Base-by-base conservation (phyloP, 2,797 vertebrate species). In the Halcyon badia region DNA sequence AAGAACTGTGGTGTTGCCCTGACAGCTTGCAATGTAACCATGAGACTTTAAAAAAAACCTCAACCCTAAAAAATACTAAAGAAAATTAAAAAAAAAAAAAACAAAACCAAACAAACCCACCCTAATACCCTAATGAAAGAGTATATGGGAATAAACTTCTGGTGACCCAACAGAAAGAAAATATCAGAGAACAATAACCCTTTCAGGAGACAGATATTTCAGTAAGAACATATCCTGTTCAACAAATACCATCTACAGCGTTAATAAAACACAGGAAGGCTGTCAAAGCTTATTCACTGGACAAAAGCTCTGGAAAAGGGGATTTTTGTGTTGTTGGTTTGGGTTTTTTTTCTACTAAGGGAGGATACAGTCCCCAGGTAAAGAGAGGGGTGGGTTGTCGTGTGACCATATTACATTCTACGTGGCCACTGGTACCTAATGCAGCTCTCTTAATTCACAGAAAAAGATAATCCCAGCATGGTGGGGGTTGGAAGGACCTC, bases 191-290 rank as follows among this genome's bases (percentile, higher is more conserved):
- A 96, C 93, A 97, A 95, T 96, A 92, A 95, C 73, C 65, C 87
- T 95, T 96, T 94, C 91, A 96, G 62, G 51, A 87, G 72, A 94
- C 54, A 88, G 78, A 80, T 87, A 89, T 87, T 96, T 95, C 84
- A 84, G 70, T 64, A 86, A 88, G 51, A 76, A 93, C 35, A 84
- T 93, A 91, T 94, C 93, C 83, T 94, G 93, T 90, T 87, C 70
- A 72, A 82, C 65, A 83, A 94, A 93, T 56, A 76, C 42, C 58
- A 70, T 69, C 62, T 83, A 81, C 54, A 37, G 30, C 30, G 42
- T 81, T 91, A 91, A 91, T 79, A 91, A 93, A 94, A 93, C 57
- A 91, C 70, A 95, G 73, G 83, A 90, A 93, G 56, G 25, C 66
- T 90, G 89, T 79, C 77, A 88, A 71, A 88, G 52, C 66, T 88